Conservation (phyloP, 2,113 vertebrate species). For the Progne subis region DNA sequence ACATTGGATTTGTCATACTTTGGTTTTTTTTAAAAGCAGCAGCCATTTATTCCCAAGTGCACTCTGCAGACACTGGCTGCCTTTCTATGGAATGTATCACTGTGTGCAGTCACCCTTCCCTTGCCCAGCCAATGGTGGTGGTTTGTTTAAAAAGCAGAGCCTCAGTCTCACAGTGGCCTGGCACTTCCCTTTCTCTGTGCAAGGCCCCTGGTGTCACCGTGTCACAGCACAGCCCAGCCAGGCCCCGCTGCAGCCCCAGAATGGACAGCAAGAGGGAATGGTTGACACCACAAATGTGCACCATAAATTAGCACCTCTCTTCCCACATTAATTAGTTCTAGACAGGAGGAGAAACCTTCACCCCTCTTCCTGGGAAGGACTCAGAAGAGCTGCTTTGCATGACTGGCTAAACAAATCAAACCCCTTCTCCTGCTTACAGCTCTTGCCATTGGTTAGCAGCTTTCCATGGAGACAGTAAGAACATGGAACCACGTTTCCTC, state of each 20-base stretch:
- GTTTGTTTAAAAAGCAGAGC: not conserved
- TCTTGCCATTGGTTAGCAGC: not conserved
- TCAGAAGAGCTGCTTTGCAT: not conserved
- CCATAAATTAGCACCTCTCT: not conserved
- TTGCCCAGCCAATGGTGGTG: not conserved
- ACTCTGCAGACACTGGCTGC: not conserved
- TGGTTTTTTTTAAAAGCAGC: not conserved
- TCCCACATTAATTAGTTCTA: not conserved
- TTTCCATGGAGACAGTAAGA: not conserved
- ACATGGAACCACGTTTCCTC: not conserved
- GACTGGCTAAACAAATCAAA: not conserved
- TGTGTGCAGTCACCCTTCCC: not conserved
- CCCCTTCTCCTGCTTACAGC: not conserved
- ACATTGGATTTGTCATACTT: not conserved
- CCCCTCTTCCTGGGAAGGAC: not conserved
- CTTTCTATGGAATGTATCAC: not conserved
- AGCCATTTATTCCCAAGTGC: not conserved
- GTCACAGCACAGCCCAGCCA: not conserved
- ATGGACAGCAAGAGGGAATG: fast-evolving
- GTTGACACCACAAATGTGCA: not conserved
- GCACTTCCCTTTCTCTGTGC: not conserved
- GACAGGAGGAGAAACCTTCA: not conserved
- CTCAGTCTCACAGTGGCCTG: not conserved
- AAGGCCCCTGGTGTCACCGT: not conserved
- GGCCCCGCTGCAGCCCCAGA: not conserved